Base-by-base conservation (phyloP, 2,797 vertebrate genomes). In the Carduelis carduelis region DNA sequence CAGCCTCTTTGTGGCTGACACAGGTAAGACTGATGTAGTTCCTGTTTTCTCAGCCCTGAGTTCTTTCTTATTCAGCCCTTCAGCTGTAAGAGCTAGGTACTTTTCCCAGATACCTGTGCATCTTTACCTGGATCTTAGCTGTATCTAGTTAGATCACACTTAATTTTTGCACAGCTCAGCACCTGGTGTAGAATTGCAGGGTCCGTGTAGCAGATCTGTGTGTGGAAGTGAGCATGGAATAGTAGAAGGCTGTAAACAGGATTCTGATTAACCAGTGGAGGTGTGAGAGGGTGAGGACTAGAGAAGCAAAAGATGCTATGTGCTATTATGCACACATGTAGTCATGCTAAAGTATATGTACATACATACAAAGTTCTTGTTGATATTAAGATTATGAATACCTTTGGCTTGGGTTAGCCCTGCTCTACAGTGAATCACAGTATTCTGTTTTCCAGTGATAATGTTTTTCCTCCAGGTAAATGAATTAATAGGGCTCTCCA, bases 171-270 rank as follows among this genome's bases (percentile, higher is more conserved):
- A 4, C 17, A 47, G 44, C 23, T 70, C 57, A 64, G 24, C 23
- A 34, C 35, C 59, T 43, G 35, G 20, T n/a, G 43, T 57, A 50
- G 37, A 2, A 3, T 55, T 70, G 46, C 46, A 26, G 0, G 0
- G 35, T 79, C 14, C 17, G 21, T 61, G 28, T 28, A 64, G 57
- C 20, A 55, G 56, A 20, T 34, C 49, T 44, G 30, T 12, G 32
- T 0, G 0, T 1, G 2, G 24, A 70, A 83, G 30, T 60, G 43
- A 65, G 41, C 5, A 1, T 56, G 32, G 68, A 75, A 7, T 52
- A 80, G 56, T 6, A 60, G 34, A 47, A 57, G 39, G 35, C 28
- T 87, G 8, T 59, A 50, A 65, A 72, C 5, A 55, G 34, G 20
- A 44, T 60, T 82, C 43, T 50, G 10, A 12, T 55, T 71, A 9